Percentiles rank a stretch among this genome's conserved stretches.
phyloP scores from a whole-genome alignment of 2,888 invertebrate genomes.

The Scaptomyza flava region DNA sequence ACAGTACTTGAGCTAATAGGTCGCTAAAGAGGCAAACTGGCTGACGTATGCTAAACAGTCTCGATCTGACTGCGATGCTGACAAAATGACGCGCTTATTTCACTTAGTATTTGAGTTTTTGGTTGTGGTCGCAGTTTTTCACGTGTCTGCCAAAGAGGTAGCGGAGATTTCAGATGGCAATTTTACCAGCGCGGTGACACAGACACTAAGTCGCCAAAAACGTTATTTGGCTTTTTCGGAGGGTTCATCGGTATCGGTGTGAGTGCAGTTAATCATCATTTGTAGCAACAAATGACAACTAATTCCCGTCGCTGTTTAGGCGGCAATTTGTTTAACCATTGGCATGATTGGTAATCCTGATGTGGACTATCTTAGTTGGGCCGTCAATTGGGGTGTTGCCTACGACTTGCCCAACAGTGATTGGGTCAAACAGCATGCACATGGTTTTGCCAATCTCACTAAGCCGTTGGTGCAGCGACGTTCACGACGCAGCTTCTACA shows the following conservation, averaged over 20 bases:
- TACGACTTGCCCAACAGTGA: slow-evolving; percentile 87
- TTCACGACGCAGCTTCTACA: slow-evolving; percentile 88
- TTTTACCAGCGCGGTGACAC: slow-evolving; percentile 35
- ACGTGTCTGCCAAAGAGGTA: slow-evolving; percentile 3
- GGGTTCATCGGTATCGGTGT: slow-evolving; percentile 86
- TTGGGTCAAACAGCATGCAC: slow-evolving; percentile 84
- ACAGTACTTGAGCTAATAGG: slow-evolving; percentile 54
- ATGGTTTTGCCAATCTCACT: slow-evolving; percentile 74
- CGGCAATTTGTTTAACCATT: slow-evolving; percentile 87
- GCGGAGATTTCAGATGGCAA: slow-evolving; percentile 29
- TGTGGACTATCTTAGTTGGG: slow-evolving; percentile 87
- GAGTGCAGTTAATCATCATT: slow-evolving; percentile 49
- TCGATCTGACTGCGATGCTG: slow-evolving; percentile 34
- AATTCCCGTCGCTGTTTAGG: slow-evolving; percentile 63
- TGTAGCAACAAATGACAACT: slow-evolving; percentile 8
- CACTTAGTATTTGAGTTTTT: slow-evolving; percentile 8
- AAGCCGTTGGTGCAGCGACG: slow-evolving; percentile 84
- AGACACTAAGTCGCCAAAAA: slow-evolving; percentile 79
- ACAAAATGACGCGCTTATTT: slow-evolving; percentile 46
- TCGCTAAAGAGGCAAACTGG: slow-evolving; percentile 20
- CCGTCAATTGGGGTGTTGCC: slow-evolving; percentile 89
- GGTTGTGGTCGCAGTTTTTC: slow-evolving; percentile 12
- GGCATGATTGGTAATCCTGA: slow-evolving; percentile 86
- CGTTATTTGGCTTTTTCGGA: slow-evolving; percentile 86
- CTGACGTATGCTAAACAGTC: slow-evolving; percentile 34